These are phyloP conservation scores for Arrhopalites spinosus DNA, from an alignment of 2,888 invertebrate species.

Conservation along the genomic window DNA sequence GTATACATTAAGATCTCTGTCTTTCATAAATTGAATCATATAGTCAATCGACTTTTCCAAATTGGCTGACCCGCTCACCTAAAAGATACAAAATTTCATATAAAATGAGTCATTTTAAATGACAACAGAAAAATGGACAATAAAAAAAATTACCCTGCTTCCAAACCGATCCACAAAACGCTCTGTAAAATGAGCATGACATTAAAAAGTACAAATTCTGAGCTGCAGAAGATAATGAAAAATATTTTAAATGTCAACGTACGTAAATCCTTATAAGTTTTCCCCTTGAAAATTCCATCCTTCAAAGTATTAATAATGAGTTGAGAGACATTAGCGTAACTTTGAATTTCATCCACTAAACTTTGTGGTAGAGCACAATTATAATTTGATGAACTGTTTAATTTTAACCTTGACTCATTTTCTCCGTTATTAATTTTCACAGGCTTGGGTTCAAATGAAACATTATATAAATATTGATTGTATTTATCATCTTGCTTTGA, in stretches of 20 bases:
- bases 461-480: no score
- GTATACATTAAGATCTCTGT: conserved; percentile 16
- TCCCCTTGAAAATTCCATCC: conserved; percentile 65
- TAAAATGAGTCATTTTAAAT: no score
- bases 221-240: not conserved
- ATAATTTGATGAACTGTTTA: no score
- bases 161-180: conserved; percentile 59
- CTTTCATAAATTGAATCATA: conserved; percentile 57
- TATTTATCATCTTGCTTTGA: no score
- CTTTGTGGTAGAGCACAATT: conserved; percentile 25
- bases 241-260: conserved; percentile 17
- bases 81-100: no score
- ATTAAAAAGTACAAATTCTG: not conserved
- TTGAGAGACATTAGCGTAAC: conserved; percentile 64
- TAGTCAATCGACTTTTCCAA: conserved; percentile 61
- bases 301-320: conserved; percentile 64
- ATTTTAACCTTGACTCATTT: not conserved
- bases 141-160: no score
- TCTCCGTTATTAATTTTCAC: not conserved
- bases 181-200: conserved; percentile 9
- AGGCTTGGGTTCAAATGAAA: no score
- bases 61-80: conserved; percentile 59
- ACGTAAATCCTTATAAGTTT: conserved; percentile 57
- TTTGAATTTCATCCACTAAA: conserved; percentile 65
- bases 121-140: no score